Evolutionary conservation across 2,113 vertebrate genomes (phyloP), one percentile per base, ranked within the genome.

Genomic region (Reinhardtius hippoglossoides): DNA sequence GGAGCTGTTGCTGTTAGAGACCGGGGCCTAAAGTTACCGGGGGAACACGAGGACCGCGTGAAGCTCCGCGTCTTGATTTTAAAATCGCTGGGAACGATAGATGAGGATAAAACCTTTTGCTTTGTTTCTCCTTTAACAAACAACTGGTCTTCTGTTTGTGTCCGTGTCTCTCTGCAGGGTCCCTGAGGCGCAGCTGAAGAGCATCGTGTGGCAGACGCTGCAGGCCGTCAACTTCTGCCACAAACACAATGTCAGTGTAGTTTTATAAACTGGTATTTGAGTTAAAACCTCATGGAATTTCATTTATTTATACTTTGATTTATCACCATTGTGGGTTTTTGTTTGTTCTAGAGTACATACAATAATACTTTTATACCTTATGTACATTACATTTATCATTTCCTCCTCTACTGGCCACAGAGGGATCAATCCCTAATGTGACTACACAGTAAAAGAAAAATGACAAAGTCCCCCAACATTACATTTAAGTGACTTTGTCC

Each of bases 141-240:
- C 42, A 56, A 55, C 35, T 44, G 40, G 1, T 74, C 0, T 65
- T 23, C 23, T 76, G 23, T 86, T 66, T 89, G 40, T 83, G 18
- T 86, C 24, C 46, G 42, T 16, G 61, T 60, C 61, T 60, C 68
- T 82, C 75, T 88, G 42, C 24, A 98, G 98, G 78, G 93, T 97
- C 4, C 97, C 97, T 0, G 97, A 98, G 85, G 92, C 94, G 63
- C 95, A 97, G 12, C 95, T 98, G 92, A 99, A 96, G 84, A 98
- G 95, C 75, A 98, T 99, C 50, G 95, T 94, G 61, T 99, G 97
- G 97, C 98, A 99, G 83, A 99, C 96, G 0, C 94, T 99, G 35
- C 96, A 99, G 85, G 97, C 97, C 3, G 96, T 99, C 20, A 98
- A 97, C 93, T 99, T 99, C 87, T 99, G 98, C 88, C 97, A 99